Evolutionary conservation across 2,113 vertebrate species (phyloP).

Genomic region (Vidua macroura): DNA sequence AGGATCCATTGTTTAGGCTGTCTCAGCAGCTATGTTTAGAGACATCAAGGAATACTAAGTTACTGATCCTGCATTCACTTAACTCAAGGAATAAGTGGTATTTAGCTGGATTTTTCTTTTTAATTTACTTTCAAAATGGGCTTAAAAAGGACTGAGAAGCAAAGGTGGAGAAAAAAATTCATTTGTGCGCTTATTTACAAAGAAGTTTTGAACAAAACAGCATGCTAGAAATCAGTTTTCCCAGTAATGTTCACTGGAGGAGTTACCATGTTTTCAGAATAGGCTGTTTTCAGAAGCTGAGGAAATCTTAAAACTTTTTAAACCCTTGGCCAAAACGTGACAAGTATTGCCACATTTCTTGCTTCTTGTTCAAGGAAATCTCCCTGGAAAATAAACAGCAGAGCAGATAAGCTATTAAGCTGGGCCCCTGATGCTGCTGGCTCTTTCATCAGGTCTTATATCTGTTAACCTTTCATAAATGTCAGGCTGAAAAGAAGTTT

Average conservation of each 20-base stretch:
- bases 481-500: slow-evolving; percentile 27
- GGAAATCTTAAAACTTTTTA: not conserved
- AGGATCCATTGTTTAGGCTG: not conserved
- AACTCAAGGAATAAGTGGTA: not conserved
- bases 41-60: not conserved
- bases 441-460: slow-evolving; percentile 38
- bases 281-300: not conserved
- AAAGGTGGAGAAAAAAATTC: not conserved
- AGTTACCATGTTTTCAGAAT: not conserved
- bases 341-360: slow-evolving; percentile 18
- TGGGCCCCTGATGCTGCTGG: not conserved
- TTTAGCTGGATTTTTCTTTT: slow-evolving; percentile 14
- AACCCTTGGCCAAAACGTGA: not conserved
- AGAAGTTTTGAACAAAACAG: not conserved
- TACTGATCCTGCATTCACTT: slow-evolving; percentile 10
- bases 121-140: slow-evolving; percentile 35
- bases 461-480: slow-evolving; percentile 48
- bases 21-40: not conserved
- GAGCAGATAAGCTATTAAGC: slow-evolving; percentile 26
- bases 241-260: not conserved
- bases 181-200: not conserved
- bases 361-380: slow-evolving; percentile 26
- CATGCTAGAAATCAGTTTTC: not conserved
- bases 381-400: slow-evolving; percentile 40
- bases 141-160: slow-evolving; percentile 25